Conservation (phyloP, 2,888 invertebrate genomes). For the Panopea generosa region DNA sequence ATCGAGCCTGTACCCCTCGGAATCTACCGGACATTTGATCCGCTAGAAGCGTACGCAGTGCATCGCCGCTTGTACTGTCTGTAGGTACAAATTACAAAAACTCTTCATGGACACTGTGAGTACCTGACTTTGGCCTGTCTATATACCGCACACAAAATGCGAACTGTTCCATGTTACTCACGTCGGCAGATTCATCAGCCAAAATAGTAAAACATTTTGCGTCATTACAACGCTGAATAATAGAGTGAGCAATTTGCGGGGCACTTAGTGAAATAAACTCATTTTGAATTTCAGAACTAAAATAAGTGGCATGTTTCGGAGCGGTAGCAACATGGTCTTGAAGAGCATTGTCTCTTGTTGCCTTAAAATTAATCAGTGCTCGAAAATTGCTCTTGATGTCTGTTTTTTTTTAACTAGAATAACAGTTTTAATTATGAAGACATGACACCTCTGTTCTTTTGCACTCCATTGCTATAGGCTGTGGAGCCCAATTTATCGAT, state of each 20-base stretch:
- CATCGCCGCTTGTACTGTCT: constrained; percentile 6
- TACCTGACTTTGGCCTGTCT: not conserved
- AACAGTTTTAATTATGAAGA: constrained; percentile 2
- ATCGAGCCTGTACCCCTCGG: constrained; percentile 21
- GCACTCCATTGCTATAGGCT: not conserved
- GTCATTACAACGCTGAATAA: constrained; percentile 9
- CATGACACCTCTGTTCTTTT: constrained; percentile 7
- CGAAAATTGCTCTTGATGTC: constrained; percentile 12
- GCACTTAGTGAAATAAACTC: constrained; percentile 1
- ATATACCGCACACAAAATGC: constrained; percentile 14
- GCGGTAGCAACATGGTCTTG: not conserved
- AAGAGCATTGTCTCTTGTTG: constrained; percentile 1
- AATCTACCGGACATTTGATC: constrained; percentile 21
- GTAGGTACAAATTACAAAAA: constrained; percentile 10
- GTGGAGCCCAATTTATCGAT: not conserved
- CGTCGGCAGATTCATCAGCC: constrained; percentile 24
- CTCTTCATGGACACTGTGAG: not conserved
- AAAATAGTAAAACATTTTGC: constrained; percentile 11
- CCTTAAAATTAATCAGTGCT: constrained; percentile 1
- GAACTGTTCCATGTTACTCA: constrained; percentile 28
- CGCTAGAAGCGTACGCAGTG: constrained; percentile 5
- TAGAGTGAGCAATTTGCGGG: constrained; percentile 6
- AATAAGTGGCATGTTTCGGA: not conserved
- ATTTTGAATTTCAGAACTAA: constrained; percentile 4
- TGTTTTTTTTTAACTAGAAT: constrained; percentile 10